phyloP scores from a whole-genome alignment of 2,888 invertebrate species.

The Tethea ocularis region DNA sequence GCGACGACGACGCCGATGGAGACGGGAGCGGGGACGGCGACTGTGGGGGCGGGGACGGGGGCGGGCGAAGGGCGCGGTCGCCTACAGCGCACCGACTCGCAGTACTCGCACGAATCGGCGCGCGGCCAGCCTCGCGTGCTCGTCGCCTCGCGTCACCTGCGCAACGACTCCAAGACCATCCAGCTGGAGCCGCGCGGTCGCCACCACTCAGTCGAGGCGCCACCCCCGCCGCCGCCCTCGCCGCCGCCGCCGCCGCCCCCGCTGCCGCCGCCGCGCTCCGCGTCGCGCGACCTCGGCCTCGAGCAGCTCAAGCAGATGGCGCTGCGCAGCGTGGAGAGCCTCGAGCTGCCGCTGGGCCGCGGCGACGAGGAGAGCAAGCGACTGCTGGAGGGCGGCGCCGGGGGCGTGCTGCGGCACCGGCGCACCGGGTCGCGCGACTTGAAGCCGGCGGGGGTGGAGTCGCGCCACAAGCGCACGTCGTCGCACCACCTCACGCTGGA shows the following conservation, averaged over 20 bases:
- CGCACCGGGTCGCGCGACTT: constrained; percentile 85
- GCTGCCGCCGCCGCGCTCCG: constrained; percentile 65
- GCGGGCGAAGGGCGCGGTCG: constrained; percentile 32
- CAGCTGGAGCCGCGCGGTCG: constrained; percentile 84
- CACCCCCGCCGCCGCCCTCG: constrained; percentile 51
- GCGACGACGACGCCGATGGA: constrained; percentile 69
- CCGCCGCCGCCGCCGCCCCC: constrained; percentile 50
- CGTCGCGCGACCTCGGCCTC: constrained; percentile 77
- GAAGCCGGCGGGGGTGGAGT: constrained; percentile 48
- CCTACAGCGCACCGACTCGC: constrained; percentile 74
- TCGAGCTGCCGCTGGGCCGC: constrained; percentile 67
- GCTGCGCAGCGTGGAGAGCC: constrained; percentile 75
- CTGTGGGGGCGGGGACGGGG: constrained; percentile 25
- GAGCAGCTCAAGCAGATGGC: constrained; percentile 76
- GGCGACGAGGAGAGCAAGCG: constrained; percentile 77
- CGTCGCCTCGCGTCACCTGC: constrained; percentile 81
- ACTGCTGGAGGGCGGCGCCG: constrained; percentile 65
- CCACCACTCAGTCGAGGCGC: constrained; percentile 63
- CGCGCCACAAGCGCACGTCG: constrained; percentile 74
- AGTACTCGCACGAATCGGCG: constrained; percentile 63
- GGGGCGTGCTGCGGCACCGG: constrained; percentile 78
- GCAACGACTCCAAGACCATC: constrained; percentile 86
- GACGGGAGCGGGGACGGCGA: constrained; percentile 23
- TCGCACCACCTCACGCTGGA: constrained; percentile 78
- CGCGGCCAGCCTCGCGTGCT: constrained; percentile 66